phyloP scores from a whole-genome alignment of 2,888 invertebrate species.

The Odontothrips loti region DNA sequence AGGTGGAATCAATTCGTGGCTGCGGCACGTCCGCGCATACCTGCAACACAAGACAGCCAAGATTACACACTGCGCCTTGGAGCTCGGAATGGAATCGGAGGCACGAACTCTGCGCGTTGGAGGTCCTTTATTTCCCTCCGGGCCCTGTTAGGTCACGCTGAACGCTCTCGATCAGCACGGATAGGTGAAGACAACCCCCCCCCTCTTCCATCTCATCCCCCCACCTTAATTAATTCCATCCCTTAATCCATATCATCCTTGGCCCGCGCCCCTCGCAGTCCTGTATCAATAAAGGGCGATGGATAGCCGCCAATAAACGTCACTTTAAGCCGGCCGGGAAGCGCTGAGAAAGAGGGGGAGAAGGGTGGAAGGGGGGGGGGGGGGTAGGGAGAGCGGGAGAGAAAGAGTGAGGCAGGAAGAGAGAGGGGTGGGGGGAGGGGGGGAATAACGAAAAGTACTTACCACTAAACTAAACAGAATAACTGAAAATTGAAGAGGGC shows the following conservation, averaged over 20 bases:
- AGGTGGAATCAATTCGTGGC: too few species aligned
- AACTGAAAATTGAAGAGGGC: constrained; percentile 11
- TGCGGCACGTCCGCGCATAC: too few species aligned
- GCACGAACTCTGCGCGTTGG: too few species aligned
- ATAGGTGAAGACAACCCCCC: too few species aligned
- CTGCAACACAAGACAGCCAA: too few species aligned
- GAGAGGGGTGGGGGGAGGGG: background rate
- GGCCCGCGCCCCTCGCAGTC: background rate
- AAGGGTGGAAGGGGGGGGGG: background rate
- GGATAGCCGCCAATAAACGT: background rate
- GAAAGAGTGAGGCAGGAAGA: background rate
- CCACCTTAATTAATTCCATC: background rate
- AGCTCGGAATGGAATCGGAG: too few species aligned
- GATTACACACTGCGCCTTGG: too few species aligned
- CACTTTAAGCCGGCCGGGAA: background rate
- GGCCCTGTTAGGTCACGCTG: too few species aligned
- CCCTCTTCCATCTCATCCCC: too few species aligned
- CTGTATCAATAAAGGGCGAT: constrained; percentile 1
- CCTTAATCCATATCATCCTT: background rate
- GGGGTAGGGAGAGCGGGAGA: background rate
- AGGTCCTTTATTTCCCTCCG: too few species aligned
- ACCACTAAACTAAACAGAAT: constrained; percentile 6
- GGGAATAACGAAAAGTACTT: background rate
- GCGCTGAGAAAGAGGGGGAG: background rate
- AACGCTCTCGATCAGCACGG: too few species aligned